Conservation (phyloP, 2,797 vertebrate genomes). For the Rhyacichthys aspro region DNA sequence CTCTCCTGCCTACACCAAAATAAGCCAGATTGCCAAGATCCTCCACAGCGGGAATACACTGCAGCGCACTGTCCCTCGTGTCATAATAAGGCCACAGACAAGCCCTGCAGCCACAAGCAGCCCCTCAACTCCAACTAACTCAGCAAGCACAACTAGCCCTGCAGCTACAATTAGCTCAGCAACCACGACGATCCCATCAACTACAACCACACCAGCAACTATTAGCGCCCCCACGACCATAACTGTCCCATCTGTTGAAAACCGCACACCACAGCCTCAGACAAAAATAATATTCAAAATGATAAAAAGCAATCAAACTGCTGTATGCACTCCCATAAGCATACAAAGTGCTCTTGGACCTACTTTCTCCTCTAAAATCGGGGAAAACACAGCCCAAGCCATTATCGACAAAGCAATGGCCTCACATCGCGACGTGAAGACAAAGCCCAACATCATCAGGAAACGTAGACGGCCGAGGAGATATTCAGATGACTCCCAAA, state of each 20-base stretch:
- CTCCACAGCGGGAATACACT: constrained; percentile 69
- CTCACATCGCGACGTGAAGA: constrained; percentile 48
- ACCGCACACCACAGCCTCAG: constrained; percentile 2
- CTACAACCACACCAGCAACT: background rate
- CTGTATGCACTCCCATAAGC: background rate
- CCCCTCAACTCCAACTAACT: background rate
- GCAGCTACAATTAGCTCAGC: background rate
- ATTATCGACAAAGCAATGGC: constrained; percentile 77
- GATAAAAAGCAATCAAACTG: constrained; percentile 14
- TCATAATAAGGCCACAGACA: constrained; percentile 54
- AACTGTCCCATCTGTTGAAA: constrained; percentile 6
- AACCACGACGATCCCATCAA: background rate
- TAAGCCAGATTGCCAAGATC: constrained; percentile 80
- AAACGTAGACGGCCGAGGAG: constrained; percentile 17
- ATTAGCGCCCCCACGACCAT: constrained; percentile 6
- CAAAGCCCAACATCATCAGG: constrained; percentile 57
- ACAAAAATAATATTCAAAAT: constrained; percentile 60
- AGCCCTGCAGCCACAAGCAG: constrained; percentile 1
- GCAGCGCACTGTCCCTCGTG: constrained; percentile 56
- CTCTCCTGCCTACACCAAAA: constrained; percentile 74
- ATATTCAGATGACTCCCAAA: constrained; percentile 12
- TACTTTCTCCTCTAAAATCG: constrained; percentile 20
- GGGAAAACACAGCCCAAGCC: constrained; percentile 58
- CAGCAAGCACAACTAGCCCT: background rate
- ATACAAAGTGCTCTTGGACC: constrained; percentile 16